Conservation (phyloP, 2,113 vertebrate genomes). For the Pseudolaguvia tuberculata region DNA sequence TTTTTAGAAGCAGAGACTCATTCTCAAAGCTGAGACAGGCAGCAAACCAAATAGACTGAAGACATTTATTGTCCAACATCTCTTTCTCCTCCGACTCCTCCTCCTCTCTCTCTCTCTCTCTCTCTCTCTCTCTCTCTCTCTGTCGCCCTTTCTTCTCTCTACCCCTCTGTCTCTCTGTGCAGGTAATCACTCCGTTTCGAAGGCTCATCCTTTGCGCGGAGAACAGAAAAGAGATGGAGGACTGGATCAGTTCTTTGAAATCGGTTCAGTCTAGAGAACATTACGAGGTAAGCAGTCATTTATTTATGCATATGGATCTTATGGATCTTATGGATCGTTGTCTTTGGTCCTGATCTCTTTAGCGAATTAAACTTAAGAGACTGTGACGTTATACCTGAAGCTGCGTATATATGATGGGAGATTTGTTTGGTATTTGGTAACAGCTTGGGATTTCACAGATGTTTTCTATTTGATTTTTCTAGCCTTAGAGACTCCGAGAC, state of each 20-base stretch:
- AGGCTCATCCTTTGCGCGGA: constrained; percentile 86
- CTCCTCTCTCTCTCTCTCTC: not conserved
- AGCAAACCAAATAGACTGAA: constrained; percentile 41
- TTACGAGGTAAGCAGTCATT: constrained; percentile 80
- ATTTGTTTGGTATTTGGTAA: not conserved
- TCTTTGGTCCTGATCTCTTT: not conserved
- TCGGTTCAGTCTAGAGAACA: constrained; percentile 91
- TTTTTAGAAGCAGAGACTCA: constrained; percentile 55
- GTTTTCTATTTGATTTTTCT: not conserved
- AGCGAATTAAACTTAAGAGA: constrained; percentile 5
- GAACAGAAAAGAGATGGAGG: constrained; percentile 90
- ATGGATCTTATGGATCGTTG: not conserved
- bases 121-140: constrained; percentile 25
- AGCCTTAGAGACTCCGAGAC: not conserved
- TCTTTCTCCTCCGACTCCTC: not conserved
- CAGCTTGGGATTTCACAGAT: not conserved
- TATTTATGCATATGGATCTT: not conserved
- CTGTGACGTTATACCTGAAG: not conserved
- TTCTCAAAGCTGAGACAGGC: constrained; percentile 56
- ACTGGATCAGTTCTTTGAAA: constrained; percentile 89
- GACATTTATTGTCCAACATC: constrained; percentile 39
- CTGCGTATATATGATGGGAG: constrained; percentile 12
- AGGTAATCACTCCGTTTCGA: constrained; percentile 89
- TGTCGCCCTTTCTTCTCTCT: constrained; percentile 24
- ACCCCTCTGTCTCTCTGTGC: constrained; percentile 49